A percentile compares a stretch with the other conserved stretches of the same genome.
Evolutionary conservation across 2,888 invertebrate species (phyloP).

Genomic region (Sarcophaga variegata): DNA sequence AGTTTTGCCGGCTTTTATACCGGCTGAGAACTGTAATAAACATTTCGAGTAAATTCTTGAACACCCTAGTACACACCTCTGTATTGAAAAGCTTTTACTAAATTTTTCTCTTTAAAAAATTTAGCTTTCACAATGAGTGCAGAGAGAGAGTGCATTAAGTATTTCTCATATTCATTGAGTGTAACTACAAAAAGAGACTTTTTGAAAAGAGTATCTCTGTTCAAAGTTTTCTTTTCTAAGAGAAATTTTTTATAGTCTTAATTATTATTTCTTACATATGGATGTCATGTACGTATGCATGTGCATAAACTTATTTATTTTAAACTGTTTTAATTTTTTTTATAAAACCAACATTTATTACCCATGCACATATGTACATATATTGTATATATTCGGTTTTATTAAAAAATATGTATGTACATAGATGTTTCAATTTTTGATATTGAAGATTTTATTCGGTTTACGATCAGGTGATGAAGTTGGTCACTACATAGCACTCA

Average conservation of each 20-base stretch:
- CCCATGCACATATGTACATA: too few relatives aligned
- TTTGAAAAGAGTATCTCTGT: not conserved
- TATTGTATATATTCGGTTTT: too few relatives aligned
- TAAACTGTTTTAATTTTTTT: too few relatives aligned
- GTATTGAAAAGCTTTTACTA: not conserved
- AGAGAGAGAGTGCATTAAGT: not conserved
- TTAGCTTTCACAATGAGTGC: not conserved
- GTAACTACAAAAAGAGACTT: not conserved
- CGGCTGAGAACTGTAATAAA: not conserved
- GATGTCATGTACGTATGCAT: too few relatives aligned
- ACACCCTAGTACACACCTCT: not conserved
- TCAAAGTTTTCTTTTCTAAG: not conserved
- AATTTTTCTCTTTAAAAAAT: not conserved
- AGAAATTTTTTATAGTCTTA: too few relatives aligned
- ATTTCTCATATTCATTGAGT: not conserved
- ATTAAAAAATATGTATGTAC: too few relatives aligned
- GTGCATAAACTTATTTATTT: too few relatives aligned
- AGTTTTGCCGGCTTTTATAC: conserved; percentile 57
- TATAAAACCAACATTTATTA: too few relatives aligned
- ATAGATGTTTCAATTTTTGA: not conserved
- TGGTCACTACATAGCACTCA: too few relatives aligned
- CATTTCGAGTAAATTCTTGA: conserved; percentile 36
- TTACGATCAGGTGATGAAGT: too few relatives aligned
- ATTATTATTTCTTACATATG: not conserved
- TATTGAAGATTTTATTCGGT: not conserved